Base-by-base conservation (phyloP, 92 coral and sea anemone genomes). In the Micromussa lordhowensis region DNA sequence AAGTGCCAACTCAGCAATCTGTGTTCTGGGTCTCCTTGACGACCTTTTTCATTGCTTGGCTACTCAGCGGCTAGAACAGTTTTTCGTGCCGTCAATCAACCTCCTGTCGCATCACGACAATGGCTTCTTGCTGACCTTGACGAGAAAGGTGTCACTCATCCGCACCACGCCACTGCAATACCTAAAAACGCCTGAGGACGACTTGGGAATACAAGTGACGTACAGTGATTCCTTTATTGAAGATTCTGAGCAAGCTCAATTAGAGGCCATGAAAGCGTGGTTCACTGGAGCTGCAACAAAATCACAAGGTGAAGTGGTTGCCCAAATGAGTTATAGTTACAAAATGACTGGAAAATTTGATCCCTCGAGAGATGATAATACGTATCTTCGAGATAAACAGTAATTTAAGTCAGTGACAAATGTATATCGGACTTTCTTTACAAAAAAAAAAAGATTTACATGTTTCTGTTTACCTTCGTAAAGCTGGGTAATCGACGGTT, bases 1-100 rank as follows among this genome's bases (percentile, higher is more conserved):
- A 31, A 84, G 81, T 35, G 73, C 77, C 36, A 87, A 87, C 73
- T 40, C 77, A 4, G 93, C 83, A 13, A 68, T 53, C 21, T 29
- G 81, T 35, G 57, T 91, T 16, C 16, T 91, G 75, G 91, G 92
- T n/a, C 73, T 91, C 51, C 78, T 91, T 38, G 94, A 91, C 69
- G 94, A 91, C 69, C 74, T 91, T 28, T 31, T 91, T 22, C 88
- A 88, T n/a, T 82, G 57, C 36, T 57, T 91, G 81, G 91, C 81
- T 19, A 82, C 84, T 51, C 44, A 54, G 35, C 13, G 53, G 13
- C 64, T 80, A 30, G 86, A 82, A 29, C 84, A 91, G 24, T 91
- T 64, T 78, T 91, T 88, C 80, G 69, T 91, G 29, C 94, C 91
- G 8, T 66, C 75, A 28, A 18, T 38, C 58, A 82, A 82, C 59